Conservation (phyloP, 2,888 invertebrate species). For the Drosophila picticornis region DNA sequence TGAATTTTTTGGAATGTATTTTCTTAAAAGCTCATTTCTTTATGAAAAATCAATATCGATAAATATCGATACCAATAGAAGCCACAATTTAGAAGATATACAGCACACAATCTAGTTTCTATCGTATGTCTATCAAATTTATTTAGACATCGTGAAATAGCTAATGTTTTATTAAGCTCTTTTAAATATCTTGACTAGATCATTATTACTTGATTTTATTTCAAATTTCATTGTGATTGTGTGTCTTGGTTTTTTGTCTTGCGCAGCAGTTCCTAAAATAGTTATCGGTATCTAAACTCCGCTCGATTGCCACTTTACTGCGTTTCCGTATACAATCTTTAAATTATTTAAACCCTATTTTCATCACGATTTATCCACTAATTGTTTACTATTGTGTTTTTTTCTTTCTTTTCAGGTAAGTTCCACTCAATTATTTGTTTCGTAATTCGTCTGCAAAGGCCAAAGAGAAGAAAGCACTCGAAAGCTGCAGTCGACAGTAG, state of each 20-base stretch:
- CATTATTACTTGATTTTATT: neutral
- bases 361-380: conserved; percentile 26
- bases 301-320: neutral
- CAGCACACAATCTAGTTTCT: neutral
- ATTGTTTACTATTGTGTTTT: conserved; percentile 31
- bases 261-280: neutral
- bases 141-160: neutral
- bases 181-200: neutral
- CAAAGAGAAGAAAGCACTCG: neutral
- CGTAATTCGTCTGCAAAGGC: conserved; percentile 21
- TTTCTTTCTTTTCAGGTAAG: conserved; percentile 60
- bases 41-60: neutral
- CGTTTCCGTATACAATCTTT: neutral
- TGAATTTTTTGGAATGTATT: conserved; percentile 1
- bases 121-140: neutral
- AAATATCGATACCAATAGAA: neutral
- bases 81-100: neutral
- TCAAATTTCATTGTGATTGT: neutral
- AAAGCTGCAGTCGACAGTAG: conserved; percentile 14
- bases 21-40: neutral
- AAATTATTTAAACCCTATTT: neutral
- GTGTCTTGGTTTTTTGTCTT: neutral
- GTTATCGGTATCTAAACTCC: neutral
- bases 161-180: neutral
- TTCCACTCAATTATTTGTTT: conserved; percentile 10